Evolutionary conservation across 2,113 vertebrate species (phyloP).

Genomic region (Grammomys surdaster): DNA sequence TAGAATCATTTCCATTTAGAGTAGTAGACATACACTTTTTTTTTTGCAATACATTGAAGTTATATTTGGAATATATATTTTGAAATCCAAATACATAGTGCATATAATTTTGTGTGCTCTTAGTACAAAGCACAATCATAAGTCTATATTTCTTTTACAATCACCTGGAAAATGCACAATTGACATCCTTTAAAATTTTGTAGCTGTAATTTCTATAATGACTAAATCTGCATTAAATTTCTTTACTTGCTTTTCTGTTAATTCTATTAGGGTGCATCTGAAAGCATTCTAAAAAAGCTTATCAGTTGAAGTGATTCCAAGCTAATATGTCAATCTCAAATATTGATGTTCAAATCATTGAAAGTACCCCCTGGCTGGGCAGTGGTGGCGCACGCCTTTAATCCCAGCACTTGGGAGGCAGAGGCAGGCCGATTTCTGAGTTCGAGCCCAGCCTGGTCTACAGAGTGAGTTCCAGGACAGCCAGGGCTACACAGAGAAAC

Average conservation of each 20-base stretch:
- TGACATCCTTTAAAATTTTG: not conserved
- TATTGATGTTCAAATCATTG: slow-evolving; percentile 6
- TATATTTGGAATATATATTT: not conserved
- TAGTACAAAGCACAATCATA: not conserved
- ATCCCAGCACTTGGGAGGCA: too few relatives aligned
- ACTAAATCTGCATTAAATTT: slow-evolving; percentile 37
- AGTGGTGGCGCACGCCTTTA: too few relatives aligned
- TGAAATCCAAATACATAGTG: not conserved
- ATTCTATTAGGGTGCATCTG: not conserved
- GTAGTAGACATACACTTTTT: not conserved
- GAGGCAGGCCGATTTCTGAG: too few relatives aligned
- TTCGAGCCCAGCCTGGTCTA: too few relatives aligned
- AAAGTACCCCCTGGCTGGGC: not conserved
- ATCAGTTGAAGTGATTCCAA: slow-evolving; percentile 26
- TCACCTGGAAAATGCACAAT: not conserved
- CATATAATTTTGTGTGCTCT: not conserved
- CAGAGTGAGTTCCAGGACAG: too few relatives aligned
- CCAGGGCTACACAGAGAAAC: too few relatives aligned
- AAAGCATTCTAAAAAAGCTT: not conserved
- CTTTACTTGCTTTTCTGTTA: slow-evolving; percentile 9
- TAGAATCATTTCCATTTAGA: not conserved
- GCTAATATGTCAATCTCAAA: not conserved
- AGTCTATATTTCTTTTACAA: not conserved
- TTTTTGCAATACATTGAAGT: not conserved
- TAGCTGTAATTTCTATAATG: not conserved